These are phyloP conservation scores for Trichonephila clavata DNA, from an alignment of 1,140 invertebrate species.

Conservation along the genomic window DNA sequence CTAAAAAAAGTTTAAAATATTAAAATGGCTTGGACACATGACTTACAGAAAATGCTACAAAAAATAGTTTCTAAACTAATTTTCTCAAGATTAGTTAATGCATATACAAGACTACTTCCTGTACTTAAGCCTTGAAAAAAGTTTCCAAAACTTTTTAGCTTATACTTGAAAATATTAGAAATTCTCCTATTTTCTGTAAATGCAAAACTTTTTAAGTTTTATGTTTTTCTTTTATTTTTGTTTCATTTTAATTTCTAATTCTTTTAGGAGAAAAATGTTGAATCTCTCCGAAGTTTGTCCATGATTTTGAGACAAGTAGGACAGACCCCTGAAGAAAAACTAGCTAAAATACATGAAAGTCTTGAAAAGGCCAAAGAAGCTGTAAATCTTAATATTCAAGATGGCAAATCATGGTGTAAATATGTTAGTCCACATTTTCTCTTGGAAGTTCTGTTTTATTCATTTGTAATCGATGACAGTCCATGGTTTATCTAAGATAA, in stretches of 20 bases:
- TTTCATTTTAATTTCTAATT: constrained; percentile 23
- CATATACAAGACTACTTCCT: too few species aligned
- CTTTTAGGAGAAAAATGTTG: constrained; percentile 88
- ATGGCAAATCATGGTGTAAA: constrained; percentile 89
- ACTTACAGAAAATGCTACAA: too few species aligned
- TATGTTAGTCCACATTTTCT: constrained; percentile 45
- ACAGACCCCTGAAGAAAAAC: constrained; percentile 83
- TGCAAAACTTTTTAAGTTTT: background rate
- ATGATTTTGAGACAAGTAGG: constrained; percentile 89
- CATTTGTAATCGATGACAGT: background rate
- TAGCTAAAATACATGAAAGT: constrained; percentile 86
- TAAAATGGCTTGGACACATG: too few species aligned
- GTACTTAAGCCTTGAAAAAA: too few species aligned
- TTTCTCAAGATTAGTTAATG: too few species aligned
- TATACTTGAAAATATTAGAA: too few species aligned
- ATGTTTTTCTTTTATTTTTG: background rate
- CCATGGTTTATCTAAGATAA: background rate
- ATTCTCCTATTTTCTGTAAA: background rate
- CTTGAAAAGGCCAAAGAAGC: constrained; percentile 92
- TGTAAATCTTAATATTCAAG: constrained; percentile 88
- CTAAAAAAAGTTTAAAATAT: too few species aligned
- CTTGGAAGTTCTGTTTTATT: background rate
- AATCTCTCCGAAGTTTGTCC: constrained; percentile 90
- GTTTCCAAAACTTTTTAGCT: too few species aligned
- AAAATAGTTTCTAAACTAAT: too few species aligned